Percentiles rank a stretch among this genome's conserved stretches.
Conservation (phyloP, 2,113 vertebrate species). For the Plectropomus leopardus region DNA sequence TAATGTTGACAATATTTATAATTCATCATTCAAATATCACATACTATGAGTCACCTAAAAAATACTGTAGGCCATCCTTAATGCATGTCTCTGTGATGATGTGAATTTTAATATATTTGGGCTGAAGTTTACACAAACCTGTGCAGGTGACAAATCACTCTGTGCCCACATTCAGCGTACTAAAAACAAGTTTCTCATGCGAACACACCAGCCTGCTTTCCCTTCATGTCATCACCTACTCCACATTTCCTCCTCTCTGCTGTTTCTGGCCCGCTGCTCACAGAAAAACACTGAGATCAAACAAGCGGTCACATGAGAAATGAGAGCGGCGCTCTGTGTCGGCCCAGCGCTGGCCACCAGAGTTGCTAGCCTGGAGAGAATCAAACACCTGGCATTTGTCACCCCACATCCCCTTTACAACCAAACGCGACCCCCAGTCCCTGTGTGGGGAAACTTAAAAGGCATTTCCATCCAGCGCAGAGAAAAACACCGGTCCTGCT, state of each 20-base stretch:
- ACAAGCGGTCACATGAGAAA: slow-evolving; percentile 69
- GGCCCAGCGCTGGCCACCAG: slow-evolving; percentile 64
- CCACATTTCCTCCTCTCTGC: slow-evolving; percentile 53
- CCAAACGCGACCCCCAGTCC: slow-evolving; percentile 2
- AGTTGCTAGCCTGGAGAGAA: slow-evolving; percentile 66
- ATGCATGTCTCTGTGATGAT: neutral
- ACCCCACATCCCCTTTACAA: slow-evolving; percentile 71
- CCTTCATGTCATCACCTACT: slow-evolving; percentile 60
- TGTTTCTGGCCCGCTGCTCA: slow-evolving; percentile 30
- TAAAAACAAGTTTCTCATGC: slow-evolving; percentile 24
- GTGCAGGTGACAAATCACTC: slow-evolving; percentile 38
- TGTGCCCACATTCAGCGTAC: slow-evolving; percentile 6
- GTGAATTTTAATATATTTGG: neutral
- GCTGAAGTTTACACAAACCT: neutral
- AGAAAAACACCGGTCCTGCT: slow-evolving; percentile 55
- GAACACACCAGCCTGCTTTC: slow-evolving; percentile 38
- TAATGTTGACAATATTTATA: neutral
- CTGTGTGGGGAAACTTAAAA: slow-evolving; percentile 44
- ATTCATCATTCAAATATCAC: neutral
- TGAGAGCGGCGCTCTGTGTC: slow-evolving; percentile 40
- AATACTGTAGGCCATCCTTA: neutral
- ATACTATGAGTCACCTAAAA: neutral
- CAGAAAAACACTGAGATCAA: slow-evolving; percentile 64
- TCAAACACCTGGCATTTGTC: slow-evolving; percentile 83
- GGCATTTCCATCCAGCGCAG: slow-evolving; percentile 34